Percentiles rank a stretch among this genome's conserved stretches.
phyloP scores from a whole-genome alignment of 2,888 invertebrate genomes.

The Drosophila atripex region DNA sequence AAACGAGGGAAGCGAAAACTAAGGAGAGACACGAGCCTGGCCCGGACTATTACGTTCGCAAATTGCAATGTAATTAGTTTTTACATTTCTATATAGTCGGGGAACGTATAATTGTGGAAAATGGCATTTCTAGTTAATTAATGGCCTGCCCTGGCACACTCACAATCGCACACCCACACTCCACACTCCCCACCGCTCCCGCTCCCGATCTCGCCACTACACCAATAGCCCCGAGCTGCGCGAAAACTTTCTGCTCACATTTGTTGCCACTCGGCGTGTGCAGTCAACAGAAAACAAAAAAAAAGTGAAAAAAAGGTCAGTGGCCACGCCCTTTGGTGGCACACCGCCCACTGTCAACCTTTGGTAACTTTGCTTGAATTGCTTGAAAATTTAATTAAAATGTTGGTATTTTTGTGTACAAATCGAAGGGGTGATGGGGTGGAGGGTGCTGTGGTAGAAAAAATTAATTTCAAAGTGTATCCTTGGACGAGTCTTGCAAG shows the following conservation, averaged over 20 bases:
- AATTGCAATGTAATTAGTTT: slow-evolving; percentile 82
- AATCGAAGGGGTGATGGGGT: slow-evolving; percentile 39
- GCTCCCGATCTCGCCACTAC: neutral
- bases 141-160: slow-evolving; percentile 54
- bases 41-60: slow-evolving; percentile 75
- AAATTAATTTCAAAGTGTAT: slow-evolving; percentile 14
- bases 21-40: slow-evolving; percentile 50
- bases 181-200: neutral
- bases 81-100: slow-evolving; percentile 72
- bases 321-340: neutral
- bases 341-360: slow-evolving; percentile 51
- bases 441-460: neutral
- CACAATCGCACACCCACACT: neutral
- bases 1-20: neutral
- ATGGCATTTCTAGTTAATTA: slow-evolving; percentile 78
- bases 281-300: slow-evolving; percentile 46
- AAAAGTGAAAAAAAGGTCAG: slow-evolving; percentile 5
- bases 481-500: neutral
- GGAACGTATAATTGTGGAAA: slow-evolving; percentile 77
- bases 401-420: slow-evolving; percentile 61
- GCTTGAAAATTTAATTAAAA: slow-evolving; percentile 74
- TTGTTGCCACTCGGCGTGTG: slow-evolving; percentile 45
- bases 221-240: slow-evolving; percentile 20
- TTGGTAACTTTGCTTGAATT: slow-evolving; percentile 62
- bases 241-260: slow-evolving; percentile 60